phyloP scores from a whole-genome alignment of 2,113 vertebrate species.

The Neolamprologus sp. region DNA sequence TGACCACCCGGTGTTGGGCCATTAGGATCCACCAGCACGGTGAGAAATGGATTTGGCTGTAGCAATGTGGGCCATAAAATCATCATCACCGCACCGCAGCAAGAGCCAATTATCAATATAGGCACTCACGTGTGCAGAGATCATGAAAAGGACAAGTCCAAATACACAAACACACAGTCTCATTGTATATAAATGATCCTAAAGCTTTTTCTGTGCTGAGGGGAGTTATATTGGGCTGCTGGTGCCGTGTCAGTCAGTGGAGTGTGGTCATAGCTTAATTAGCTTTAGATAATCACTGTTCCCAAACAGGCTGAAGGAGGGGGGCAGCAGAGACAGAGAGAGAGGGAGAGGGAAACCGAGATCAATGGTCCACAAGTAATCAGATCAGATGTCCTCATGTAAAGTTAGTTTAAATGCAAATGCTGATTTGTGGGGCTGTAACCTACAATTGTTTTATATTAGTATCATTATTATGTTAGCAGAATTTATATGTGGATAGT shows the following conservation, averaged over 20 bases:
- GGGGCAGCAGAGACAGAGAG: not conserved
- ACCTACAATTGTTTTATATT: not conserved
- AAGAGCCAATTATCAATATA: not conserved
- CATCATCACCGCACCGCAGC: slow-evolving; percentile 7
- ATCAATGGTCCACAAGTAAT: not conserved
- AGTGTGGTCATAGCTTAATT: slow-evolving; percentile 10
- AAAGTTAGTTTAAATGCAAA: not conserved
- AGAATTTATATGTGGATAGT: not conserved
- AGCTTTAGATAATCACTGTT: slow-evolving; percentile 1
- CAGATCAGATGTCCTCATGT: not conserved
- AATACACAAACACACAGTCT: not conserved
- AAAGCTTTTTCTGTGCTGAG: not conserved
- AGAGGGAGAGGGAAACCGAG: not conserved
- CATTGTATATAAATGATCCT: not conserved
- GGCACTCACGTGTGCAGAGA: not conserved
- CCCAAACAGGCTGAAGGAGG: not conserved
- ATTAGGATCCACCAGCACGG: slow-evolving; percentile 37
- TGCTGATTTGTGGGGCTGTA: not conserved
- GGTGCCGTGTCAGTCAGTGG: not conserved
- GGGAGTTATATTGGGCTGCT: not conserved
- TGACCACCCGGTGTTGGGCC: not conserved
- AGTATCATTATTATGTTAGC: not conserved
- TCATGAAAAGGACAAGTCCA: not conserved
- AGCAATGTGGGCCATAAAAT: slow-evolving; percentile 49
- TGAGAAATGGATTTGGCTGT: slow-evolving; percentile 52